Evolutionary conservation across 1,140 invertebrate species (phyloP), one percentile per base, ranked within the genome.

Genomic region (Cylas formicarius): DNA sequence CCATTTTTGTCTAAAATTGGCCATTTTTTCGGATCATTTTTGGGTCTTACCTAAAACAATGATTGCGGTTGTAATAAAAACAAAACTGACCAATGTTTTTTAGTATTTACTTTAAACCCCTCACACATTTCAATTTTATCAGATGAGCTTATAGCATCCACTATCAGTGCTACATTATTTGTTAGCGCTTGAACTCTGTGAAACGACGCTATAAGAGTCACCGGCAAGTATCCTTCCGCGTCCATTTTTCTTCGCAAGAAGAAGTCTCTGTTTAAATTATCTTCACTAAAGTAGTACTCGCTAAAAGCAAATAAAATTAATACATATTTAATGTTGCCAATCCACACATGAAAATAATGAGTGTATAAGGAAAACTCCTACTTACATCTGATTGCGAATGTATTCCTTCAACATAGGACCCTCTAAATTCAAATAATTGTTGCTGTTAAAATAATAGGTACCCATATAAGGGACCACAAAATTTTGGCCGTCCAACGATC

Each of bases 231-330:
- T 36, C 96, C 96, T 58, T 96, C 80, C 10, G 78, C 60, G 59
- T 93, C 86, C 96, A 99, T 99, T 77, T 95, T 95, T 46, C 91
- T 79, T 38, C 96, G 78, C 52, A 99, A 73, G 71, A 95, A 99
- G 68, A 97, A 92, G 66, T 99, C 96, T 57, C 88, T 82, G 54
- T 86, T 78, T 35, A 99, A 73, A 73, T 99, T 99, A 57, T 97
- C 93, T 57, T 87, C 84, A 63, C 91, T 96, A 71, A 99, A 98
- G 76, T 99, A 99, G 71, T 99, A 99, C 72, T 99, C 95, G 66
- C 93, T 97, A 24, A 70, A 21, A 80, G 75, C 53, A 55, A 37
- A 48, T 48, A 50, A 13, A 48, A 53, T 40, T 14, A 11, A 24
- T 18, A 40, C 20, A 10, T 11, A 9, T 22, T 17, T 44, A 10